phyloP scores from a whole-genome alignment of 2,888 invertebrate species.

The Sturmia bella region DNA sequence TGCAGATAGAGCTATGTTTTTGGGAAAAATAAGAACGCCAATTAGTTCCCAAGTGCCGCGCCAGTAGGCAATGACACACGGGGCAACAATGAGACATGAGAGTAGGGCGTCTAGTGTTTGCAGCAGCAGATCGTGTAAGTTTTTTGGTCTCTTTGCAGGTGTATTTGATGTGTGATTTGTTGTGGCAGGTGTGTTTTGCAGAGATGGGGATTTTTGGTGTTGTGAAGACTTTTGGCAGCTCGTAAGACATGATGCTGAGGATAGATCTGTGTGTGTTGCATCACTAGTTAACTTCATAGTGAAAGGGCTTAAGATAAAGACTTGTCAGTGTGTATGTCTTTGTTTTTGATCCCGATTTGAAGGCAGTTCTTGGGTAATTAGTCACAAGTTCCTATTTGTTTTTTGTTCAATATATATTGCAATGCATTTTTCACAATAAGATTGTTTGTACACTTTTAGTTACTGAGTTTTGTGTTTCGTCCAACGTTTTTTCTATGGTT shows the following conservation, averaged over 20 bases:
- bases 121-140: constrained; percentile 82
- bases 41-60: constrained; percentile 92
- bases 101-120: constrained; percentile 88
- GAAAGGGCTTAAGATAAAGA: constrained; percentile 29
- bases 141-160: constrained; percentile 49
- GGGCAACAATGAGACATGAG: constrained; percentile 88
- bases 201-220: constrained; percentile 39
- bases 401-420: constrained; percentile 21
- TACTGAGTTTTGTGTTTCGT: constrained; percentile 1
- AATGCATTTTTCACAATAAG: constrained; percentile 34
- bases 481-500: neutral
- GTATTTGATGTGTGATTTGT: constrained; percentile 31
- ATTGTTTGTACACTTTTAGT: neutral
- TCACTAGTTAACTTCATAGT: constrained; percentile 65
- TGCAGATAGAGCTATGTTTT: constrained; percentile 84
- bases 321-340: neutral
- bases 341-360: constrained; percentile 8
- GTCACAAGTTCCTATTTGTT: neutral
- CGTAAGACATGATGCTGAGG: constrained; percentile 59
- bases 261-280: constrained; percentile 57
- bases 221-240: constrained; percentile 63
- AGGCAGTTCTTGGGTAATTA: constrained; percentile 52
- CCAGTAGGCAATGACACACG: constrained; percentile 93
- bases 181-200: constrained; percentile 43
- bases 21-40: constrained; percentile 87